phyloP scores from a whole-genome alignment of 2,113 vertebrate species.

The Amblyornis subalaris region DNA sequence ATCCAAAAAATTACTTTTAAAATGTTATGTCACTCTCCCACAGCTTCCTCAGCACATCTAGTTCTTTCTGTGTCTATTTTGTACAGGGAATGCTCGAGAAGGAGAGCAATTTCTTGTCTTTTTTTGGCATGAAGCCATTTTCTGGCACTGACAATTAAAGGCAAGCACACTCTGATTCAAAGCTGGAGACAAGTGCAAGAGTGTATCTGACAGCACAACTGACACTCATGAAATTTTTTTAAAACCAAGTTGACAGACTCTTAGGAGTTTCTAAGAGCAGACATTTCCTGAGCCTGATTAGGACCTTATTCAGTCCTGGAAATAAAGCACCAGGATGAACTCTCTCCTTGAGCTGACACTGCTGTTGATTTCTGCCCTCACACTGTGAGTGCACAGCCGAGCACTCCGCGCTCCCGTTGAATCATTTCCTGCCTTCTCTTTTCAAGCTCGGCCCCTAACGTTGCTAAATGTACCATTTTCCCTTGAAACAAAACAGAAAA shows the following conservation, averaged over 20 bases:
- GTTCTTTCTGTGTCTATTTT: not conserved
- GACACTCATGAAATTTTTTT: not conserved
- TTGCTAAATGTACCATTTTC: not conserved
- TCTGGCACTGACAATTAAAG: not conserved
- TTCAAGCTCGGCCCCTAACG: not conserved
- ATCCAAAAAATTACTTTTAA: not conserved
- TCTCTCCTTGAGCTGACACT: not conserved
- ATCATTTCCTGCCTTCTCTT: not conserved
- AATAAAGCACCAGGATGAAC: conserved; percentile 9
- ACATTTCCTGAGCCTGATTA: not conserved
- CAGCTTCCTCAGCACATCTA: not conserved
- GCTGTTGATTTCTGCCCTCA: not conserved
- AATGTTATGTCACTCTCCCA: not conserved
- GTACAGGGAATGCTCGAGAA: not conserved
- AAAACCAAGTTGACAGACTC: not conserved
- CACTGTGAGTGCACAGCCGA: not conserved
- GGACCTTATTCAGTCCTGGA: not conserved
- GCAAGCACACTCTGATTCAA: not conserved
- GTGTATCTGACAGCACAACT: not conserved
- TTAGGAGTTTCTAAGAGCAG: not conserved
- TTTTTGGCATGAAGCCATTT: not conserved
- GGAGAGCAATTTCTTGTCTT: not conserved
- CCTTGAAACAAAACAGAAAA: conserved; percentile 23
- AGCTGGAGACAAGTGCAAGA: not conserved
- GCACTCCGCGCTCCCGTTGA: not conserved